A percentile compares a stretch with the other conserved stretches of the same genome.
These are phyloP conservation scores for Linnaemya vulpina DNA, from an alignment of 2,888 invertebrate species.

Conservation along the genomic window DNA sequence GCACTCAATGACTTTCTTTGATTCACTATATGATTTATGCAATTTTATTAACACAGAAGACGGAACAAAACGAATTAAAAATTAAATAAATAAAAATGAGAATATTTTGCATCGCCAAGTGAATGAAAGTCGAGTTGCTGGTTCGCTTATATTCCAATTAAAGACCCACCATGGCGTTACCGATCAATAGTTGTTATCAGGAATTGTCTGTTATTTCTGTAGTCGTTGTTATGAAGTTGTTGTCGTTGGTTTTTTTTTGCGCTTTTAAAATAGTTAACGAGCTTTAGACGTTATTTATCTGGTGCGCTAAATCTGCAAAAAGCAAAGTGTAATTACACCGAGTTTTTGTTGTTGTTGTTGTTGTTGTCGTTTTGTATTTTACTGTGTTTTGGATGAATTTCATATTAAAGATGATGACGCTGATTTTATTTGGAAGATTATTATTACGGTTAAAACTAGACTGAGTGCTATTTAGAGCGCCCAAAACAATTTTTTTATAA, in stretches of 20 bases:
- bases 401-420: background rate
- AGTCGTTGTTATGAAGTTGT: constrained; percentile 39
- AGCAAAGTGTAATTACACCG: constrained; percentile 9
- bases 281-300: constrained; percentile 51
- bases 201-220: constrained; percentile 23
- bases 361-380: background rate
- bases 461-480: background rate
- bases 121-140: constrained; percentile 11
- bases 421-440: background rate
- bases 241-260: constrained; percentile 7
- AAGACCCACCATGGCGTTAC: constrained; percentile 67
- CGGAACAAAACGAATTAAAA: background rate
- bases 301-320: constrained; percentile 52
- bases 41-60: constrained; percentile 42
- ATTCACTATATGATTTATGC: constrained; percentile 7
- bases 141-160: constrained; percentile 48
- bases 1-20: constrained; percentile 27
- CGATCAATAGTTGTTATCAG: constrained; percentile 57
- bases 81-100: too few relatives aligned
- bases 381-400: background rate
- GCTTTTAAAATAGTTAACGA: constrained; percentile 50
- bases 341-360: background rate
- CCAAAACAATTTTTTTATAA: background rate
- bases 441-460: background rate
- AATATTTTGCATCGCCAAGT: background rate